phyloP scores from a whole-genome alignment of 2,888 invertebrate genomes.

The Dasysyrphus albostriatus region DNA sequence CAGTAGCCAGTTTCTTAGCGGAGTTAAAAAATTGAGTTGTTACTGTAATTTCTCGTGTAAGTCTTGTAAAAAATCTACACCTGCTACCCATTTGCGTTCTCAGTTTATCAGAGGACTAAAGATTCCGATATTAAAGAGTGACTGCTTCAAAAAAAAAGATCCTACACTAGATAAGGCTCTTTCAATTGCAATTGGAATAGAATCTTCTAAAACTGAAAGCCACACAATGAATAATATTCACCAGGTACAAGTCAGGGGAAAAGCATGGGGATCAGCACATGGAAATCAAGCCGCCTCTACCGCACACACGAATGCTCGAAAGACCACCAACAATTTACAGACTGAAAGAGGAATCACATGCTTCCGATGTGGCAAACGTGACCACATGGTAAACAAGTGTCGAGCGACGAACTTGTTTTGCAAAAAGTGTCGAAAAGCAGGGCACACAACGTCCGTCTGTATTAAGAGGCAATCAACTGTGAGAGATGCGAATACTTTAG shows the following conservation, averaged over 20 bases:
- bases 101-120: conserved; percentile 60
- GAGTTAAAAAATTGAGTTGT: conserved; percentile 4
- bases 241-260: background rate
- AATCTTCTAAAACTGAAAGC: conserved; percentile 58
- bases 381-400: background rate
- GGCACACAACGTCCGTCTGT: conserved; percentile 6
- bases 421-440: conserved; percentile 13
- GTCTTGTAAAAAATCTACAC: conserved; percentile 27
- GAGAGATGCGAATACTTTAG: conserved; percentile 19
- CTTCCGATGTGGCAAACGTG: background rate
- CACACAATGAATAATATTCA: conserved; percentile 35
- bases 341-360: background rate
- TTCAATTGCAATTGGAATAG: conserved; percentile 43
- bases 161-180: conserved; percentile 4
- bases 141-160: conserved; percentile 32
- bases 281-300: no score
- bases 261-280: background rate
- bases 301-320: no score
- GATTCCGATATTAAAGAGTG: no score
- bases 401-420: no score
- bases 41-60: conserved; percentile 23
- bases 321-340: background rate
- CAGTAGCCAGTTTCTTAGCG: conserved; percentile 1
- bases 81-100: conserved; percentile 48
- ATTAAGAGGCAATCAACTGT: background rate